These are phyloP conservation scores for Cettia cetti DNA, from an alignment of 2,113 vertebrate species.

Conservation along the genomic window DNA sequence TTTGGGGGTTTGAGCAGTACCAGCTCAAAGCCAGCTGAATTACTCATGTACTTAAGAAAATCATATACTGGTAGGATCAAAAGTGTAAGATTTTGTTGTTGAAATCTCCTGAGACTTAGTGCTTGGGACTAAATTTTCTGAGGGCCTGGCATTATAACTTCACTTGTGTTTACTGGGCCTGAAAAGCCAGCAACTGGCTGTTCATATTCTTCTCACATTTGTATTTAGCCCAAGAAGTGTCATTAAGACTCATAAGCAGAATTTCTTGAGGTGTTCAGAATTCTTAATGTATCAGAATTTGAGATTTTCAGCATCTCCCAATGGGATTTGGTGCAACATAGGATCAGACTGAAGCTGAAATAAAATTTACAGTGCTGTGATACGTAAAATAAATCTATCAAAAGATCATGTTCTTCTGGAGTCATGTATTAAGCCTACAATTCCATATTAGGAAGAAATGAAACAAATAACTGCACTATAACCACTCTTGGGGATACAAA, in stretches of 20 bases:
- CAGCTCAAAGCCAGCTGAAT: not conserved
- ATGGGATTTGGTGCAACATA: not conserved
- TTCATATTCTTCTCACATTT: not conserved
- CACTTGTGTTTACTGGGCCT: not conserved
- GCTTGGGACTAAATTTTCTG: not conserved
- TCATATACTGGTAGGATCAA: not conserved
- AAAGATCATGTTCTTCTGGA: not conserved
- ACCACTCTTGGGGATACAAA: not conserved
- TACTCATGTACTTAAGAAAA: not conserved
- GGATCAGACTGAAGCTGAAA: not conserved
- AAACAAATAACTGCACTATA: not conserved
- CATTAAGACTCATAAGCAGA: not conserved
- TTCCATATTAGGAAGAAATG: not conserved
- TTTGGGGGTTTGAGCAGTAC: not conserved
- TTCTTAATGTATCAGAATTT: not conserved
- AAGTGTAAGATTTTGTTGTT: conserved; percentile 1
- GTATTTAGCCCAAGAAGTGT: not conserved
- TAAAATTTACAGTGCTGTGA: not conserved
- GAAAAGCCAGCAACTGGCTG: not conserved
- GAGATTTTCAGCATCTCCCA: not conserved
- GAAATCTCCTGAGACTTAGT: not conserved
- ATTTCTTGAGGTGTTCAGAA: not conserved
- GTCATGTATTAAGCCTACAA: not conserved
- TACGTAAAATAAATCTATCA: not conserved
- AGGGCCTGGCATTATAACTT: not conserved